A percentile compares a stretch with the other conserved stretches of the same genome.
phyloP scores from a whole-genome alignment of 1,140 invertebrate genomes.

The Nasonia longicornis region DNA sequence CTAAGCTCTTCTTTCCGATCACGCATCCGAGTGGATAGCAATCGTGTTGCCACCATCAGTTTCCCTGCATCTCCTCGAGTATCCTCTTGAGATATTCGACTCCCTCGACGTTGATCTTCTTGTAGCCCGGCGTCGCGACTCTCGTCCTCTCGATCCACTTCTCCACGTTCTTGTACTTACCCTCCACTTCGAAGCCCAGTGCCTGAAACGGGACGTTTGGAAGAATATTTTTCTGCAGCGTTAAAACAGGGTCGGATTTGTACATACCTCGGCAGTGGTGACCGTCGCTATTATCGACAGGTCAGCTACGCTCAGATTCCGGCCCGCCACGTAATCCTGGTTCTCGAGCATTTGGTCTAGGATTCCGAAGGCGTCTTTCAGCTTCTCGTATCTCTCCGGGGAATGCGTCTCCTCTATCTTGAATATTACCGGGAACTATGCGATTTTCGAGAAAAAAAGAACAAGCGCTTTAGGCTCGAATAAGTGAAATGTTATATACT shows the following conservation, averaged over 20 bases:
- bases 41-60: constrained; percentile 37
- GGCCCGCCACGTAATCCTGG: constrained; percentile 61
- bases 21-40: constrained; percentile 32
- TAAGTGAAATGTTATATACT: no score
- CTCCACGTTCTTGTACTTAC: constrained; percentile 76
- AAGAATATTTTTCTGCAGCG: no score
- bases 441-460: constrained; percentile 32
- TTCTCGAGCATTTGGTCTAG: constrained; percentile 61
- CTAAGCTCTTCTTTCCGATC: constrained; percentile 16
- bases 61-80: constrained; percentile 30
- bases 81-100: constrained; percentile 56
- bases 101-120: constrained; percentile 76
- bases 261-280: constrained; percentile 61
- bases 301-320: constrained; percentile 70
- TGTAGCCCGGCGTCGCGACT: constrained; percentile 77
- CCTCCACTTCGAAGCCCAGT: constrained; percentile 74
- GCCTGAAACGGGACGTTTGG: constrained; percentile 65
- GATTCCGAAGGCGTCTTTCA: constrained; percentile 55
- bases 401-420: constrained; percentile 45
- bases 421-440: constrained; percentile 61
- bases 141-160: constrained; percentile 80
- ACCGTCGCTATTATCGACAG: constrained; percentile 57
- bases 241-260: not conserved
- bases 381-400: constrained; percentile 50
- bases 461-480: not conserved